Conservation (phyloP, 2,888 invertebrate species). For the Parthenolecanium corni region DNA sequence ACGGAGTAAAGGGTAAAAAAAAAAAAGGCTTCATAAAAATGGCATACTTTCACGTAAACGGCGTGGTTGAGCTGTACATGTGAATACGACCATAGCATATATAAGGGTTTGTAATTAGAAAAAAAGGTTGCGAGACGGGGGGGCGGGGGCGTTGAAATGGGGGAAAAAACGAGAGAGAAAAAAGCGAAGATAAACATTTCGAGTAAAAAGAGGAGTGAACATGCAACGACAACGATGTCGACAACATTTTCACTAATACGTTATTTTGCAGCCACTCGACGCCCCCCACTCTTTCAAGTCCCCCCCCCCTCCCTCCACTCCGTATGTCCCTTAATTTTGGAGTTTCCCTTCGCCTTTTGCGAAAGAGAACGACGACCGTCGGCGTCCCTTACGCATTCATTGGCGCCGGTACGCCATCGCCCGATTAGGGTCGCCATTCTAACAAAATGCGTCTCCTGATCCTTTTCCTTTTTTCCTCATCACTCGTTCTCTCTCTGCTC, state of each 20-base stretch:
- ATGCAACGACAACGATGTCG: background rate
- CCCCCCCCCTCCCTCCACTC: background rate
- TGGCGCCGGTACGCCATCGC: constrained; percentile 22
- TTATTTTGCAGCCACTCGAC: background rate
- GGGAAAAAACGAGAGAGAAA: background rate
- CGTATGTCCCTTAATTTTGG: background rate
- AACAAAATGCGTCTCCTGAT: background rate
- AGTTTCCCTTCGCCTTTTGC: background rate
- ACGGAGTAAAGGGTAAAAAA: too few relatives aligned
- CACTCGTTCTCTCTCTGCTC: background rate
- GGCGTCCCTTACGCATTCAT: constrained; percentile 9
- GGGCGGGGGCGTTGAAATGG: background rate
- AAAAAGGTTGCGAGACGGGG: too few relatives aligned
- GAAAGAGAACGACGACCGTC: background rate
- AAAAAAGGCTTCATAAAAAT: too few relatives aligned
- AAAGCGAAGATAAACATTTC: background rate
- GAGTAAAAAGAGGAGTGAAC: background rate
- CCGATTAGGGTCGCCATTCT: constrained; percentile 21
- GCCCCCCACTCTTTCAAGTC: background rate
- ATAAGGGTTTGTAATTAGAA: too few relatives aligned
- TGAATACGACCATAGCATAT: too few relatives aligned
- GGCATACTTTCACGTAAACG: too few relatives aligned
- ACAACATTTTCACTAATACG: background rate
- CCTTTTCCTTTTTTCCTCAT: too few relatives aligned
- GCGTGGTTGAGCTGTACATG: too few relatives aligned